Evolutionary conservation across 2,888 invertebrate species (phyloP), one percentile per base, ranked within the genome.

Genomic region (Galerucella calmariensis): DNA sequence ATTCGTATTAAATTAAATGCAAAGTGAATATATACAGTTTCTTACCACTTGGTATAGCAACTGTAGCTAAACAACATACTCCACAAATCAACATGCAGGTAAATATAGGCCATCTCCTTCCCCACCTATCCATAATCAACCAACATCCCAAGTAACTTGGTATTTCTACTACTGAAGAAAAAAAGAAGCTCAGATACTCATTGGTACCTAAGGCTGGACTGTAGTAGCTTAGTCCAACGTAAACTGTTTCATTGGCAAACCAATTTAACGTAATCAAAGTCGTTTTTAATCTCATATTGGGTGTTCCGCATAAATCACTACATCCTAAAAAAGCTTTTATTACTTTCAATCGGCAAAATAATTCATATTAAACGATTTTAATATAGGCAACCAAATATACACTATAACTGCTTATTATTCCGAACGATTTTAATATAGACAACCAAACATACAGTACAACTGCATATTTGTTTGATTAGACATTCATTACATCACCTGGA

Each of bases 161-260:
- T 81, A 97, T 92, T 88, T 97, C 97, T 5, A 96, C 96, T 0
- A 93, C 91, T 0, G 95, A 95, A 2, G 96, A 95, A 62, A 97
- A 89, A 77, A 96, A 92, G 86, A 97, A 97, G 83, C 96, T 96
- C 82, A 97, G 90, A 87, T 97, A 96, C 82, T 96, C 94, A 86
- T 96, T 94, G 82, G 90, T 94, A 11, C 97, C 97, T 69, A 97
- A 89, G 1, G 95, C 94, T 11, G 97, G 96, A 0, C 96, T 96
- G 82, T 97, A 97, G 84, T 97, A 96, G 80, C 96, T 96, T 56
- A 97, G 89, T 0, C 97, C 97, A 20, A 97, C 94, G 84, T 97
- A 97, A 2, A 97, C 97, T 86, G 95, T 96, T 84, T 96, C 95
- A 82, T 95, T 97, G 67, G 96, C 96, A 85, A 97, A 96, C 96